phyloP scores from a whole-genome alignment of 2,888 invertebrate genomes.

The Parnassius smintheus region DNA sequence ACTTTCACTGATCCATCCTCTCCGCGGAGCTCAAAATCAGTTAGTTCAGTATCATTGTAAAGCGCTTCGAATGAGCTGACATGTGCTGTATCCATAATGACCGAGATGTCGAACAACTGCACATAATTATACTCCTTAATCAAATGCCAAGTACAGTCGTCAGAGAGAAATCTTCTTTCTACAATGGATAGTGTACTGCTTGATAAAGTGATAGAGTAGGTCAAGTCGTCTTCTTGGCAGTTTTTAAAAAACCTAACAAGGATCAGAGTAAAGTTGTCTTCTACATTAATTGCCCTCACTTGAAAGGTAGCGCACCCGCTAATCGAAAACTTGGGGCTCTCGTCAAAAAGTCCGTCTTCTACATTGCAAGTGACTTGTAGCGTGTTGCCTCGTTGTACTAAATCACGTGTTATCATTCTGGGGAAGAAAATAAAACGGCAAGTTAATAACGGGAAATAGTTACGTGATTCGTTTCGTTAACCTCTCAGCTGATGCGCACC shows the following conservation, averaged over 20 bases:
- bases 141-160: constrained; percentile 51
- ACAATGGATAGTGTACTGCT: constrained; percentile 40
- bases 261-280: constrained; percentile 42
- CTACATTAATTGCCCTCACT: constrained; percentile 40
- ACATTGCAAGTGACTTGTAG: constrained; percentile 28
- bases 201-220: constrained; percentile 41
- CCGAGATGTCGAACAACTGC: constrained; percentile 45
- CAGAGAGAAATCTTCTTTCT: constrained; percentile 42
- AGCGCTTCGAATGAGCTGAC: no score
- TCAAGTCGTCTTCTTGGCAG: constrained; percentile 38
- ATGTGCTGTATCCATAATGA: no score
- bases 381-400: constrained; percentile 44
- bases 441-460: background rate
- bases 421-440: background rate
- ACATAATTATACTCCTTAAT: constrained; percentile 43
- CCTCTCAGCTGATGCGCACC: no score
- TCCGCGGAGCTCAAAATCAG: no score
- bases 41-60: no score
- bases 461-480: no score
- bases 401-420: constrained; percentile 44
- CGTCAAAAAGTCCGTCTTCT: constrained; percentile 22
- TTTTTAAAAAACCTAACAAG: constrained; percentile 44
- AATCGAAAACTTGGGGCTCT: constrained; percentile 42
- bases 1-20: no score
- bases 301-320: constrained; percentile 43